phyloP scores from a whole-genome alignment of 2,888 invertebrate genomes.

The Frankliniella intonsa region DNA sequence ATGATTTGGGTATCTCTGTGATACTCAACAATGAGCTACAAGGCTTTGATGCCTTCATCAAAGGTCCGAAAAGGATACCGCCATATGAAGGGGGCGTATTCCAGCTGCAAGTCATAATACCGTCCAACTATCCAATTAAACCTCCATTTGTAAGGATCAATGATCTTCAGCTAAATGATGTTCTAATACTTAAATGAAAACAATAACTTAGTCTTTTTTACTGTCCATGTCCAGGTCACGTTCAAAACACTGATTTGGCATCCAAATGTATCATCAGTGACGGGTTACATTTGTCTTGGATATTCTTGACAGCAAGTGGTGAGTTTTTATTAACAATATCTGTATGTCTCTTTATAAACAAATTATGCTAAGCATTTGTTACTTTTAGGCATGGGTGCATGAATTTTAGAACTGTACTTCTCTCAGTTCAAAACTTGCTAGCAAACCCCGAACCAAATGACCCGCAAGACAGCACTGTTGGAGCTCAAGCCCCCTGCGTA shows the following conservation, averaged over 20 bases:
- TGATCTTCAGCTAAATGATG: not conserved
- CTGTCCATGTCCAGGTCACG: not conserved
- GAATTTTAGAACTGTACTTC: not conserved
- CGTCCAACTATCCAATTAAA: not conserved
- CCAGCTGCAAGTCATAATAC: not conserved
- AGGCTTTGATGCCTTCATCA: not conserved
- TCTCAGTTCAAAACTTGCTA: slow-evolving; percentile 6
- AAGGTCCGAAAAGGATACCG: not conserved
- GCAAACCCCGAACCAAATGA: not conserved
- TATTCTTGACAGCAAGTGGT: not conserved
- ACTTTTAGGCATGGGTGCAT: not conserved
- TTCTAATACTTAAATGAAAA: too few relatives aligned
- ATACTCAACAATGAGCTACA: not conserved
- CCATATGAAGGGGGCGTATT: not conserved
- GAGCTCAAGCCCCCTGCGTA: not conserved
- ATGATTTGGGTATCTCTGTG: not conserved
- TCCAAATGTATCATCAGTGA: not conserved
- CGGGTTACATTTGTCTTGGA: not conserved
- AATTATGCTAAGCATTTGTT: not conserved
- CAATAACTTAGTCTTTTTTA: not conserved
- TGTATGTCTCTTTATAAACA: not conserved
- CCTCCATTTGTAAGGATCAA: not conserved
- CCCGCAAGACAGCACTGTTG: not conserved
- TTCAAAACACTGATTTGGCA: not conserved
- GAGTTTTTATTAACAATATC: not conserved